These are phyloP conservation scores for Acrobasis consociella DNA, from an alignment of 2,888 invertebrate genomes.

Conservation along the genomic window DNA sequence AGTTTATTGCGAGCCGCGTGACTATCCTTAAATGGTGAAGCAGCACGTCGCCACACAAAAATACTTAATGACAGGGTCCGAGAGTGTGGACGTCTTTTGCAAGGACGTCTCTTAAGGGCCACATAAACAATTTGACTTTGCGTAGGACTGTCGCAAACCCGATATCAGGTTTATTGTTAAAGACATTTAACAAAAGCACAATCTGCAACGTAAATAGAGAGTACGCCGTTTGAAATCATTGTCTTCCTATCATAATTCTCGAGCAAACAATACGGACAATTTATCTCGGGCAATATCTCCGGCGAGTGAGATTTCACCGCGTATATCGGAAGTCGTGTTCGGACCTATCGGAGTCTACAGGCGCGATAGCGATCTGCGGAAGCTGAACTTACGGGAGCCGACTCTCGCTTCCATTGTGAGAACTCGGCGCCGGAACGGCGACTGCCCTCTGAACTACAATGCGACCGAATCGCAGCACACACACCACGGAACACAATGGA, in stretches of 20 bases:
- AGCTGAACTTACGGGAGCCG: constrained; percentile 53
- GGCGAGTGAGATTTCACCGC: constrained; percentile 26
- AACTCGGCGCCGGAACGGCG: constrained; percentile 56
- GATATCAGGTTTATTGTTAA: constrained; percentile 12
- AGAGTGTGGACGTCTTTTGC: constrained; percentile 45
- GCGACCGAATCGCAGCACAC: constrained; percentile 50
- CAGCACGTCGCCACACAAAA: constrained; percentile 50
- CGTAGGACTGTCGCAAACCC: constrained; percentile 13
- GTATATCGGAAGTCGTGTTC: constrained; percentile 57
- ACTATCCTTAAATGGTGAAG: constrained; percentile 57
- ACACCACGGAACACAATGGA: constrained; percentile 55
- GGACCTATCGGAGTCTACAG: constrained; percentile 51
- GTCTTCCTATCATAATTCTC: constrained; percentile 21
- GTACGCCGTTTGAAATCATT: constrained; percentile 4
- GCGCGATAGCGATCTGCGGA: constrained; percentile 68
- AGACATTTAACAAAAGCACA: not conserved
- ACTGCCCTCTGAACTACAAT: constrained; percentile 69
- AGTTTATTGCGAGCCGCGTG: constrained; percentile 47
- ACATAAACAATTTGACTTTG: constrained; percentile 15
- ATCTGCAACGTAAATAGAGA: constrained; percentile 11
- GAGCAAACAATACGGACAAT: constrained; percentile 21
- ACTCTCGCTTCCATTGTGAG: constrained; percentile 76
- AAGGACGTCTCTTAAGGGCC: constrained; percentile 26
- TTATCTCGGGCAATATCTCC: constrained; percentile 16
- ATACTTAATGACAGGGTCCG: constrained; percentile 48